Evolutionary conservation across 2,888 invertebrate genomes (phyloP), one percentile per base, ranked within the genome.

Genomic region (Perithous albicinctus): DNA sequence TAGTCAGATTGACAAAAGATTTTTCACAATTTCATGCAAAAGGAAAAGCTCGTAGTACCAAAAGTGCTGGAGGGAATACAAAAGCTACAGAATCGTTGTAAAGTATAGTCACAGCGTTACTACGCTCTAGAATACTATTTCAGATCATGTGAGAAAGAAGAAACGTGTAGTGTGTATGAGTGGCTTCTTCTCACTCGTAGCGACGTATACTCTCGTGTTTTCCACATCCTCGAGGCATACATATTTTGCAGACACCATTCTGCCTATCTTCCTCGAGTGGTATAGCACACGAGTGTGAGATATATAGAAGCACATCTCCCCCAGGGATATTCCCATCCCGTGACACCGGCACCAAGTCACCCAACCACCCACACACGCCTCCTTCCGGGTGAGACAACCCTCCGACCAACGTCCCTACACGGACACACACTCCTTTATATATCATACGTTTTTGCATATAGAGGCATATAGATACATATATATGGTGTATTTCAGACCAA

Each of bases 181-280:
- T 73, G 76, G 69, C 70, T 81, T 84, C 82, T 67, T 80, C 84
- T 83, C 67, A 66, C 79, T 73, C 75, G 41, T 77, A 43, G 15
- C 80, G 81, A 78, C 80, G 80, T 83, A 85, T 88, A 82, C 80
- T 70, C 81, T 84, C 78, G 82, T 78, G 84, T 85, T 85, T 87
- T 86, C 84, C 81, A 85, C 84, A 89, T 88, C 88, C 87, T 85
- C 85, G 80, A 88, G 87, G 88, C 87, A 88, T 88, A 88, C 89
- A 89, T 88, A 89, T 90, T 89, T 90, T 86, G 86, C 87, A 88
- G 86, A 80, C 87, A 73, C 81, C 86, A 85, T 85, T 86, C 86
- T 84, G 85, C 87, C 82, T 82, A 85, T 82, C 83, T 82, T 80
- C 4, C 80, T 67, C 82, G 76, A 73, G 72, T 75, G 74, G 72